A percentile compares a stretch with the other conserved stretches of the same genome.
Conservation (phyloP, 1,140 invertebrate genomes). For the Gyrodactylus bullatarudis region DNA sequence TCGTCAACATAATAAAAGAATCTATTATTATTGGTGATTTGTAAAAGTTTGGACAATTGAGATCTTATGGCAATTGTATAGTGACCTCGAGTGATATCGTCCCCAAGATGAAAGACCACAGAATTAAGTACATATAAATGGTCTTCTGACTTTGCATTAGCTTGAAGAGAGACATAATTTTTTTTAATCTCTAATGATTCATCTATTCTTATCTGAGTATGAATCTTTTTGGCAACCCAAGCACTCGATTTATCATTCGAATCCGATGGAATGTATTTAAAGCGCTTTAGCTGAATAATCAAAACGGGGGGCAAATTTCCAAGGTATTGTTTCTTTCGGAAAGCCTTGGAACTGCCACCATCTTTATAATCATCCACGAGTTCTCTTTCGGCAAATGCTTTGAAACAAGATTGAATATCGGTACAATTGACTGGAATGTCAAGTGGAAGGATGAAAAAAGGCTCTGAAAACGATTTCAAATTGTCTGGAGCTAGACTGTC, state of each 20-base stretch:
- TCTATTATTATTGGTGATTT: background rate
- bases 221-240: background rate
- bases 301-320: background rate
- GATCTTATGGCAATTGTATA: background rate
- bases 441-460: background rate
- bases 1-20: background rate
- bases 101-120: background rate
- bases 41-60: background rate
- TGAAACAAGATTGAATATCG: background rate
- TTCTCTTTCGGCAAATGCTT: background rate
- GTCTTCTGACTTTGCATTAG: background rate
- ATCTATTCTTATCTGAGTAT: background rate
- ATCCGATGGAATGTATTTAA: background rate
- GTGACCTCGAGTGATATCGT: background rate
- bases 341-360: background rate
- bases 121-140: background rate
- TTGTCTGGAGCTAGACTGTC: background rate
- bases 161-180: background rate
- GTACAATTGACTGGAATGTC: background rate
- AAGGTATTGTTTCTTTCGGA: background rate
- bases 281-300: background rate
- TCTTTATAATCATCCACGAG: background rate
- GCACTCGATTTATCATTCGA: background rate
- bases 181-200: background rate
- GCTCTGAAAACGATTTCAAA: background rate